Conservation (phyloP, 2,888 invertebrate genomes). For the Ellobium chinense region DNA sequence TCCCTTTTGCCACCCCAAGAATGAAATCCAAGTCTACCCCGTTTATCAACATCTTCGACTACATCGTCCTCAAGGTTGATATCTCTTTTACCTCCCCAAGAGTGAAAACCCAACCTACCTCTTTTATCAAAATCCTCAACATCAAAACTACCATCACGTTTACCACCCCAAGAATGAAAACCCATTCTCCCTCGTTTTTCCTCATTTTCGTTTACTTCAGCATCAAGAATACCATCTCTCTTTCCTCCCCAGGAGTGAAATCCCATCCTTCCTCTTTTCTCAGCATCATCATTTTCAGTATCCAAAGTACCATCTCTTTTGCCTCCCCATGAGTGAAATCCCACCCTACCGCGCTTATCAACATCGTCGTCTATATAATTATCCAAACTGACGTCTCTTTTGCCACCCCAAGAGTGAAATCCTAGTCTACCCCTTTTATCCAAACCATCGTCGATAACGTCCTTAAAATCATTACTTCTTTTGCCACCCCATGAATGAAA, state of each 20-base stretch:
- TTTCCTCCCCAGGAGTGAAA: constrained; percentile 23
- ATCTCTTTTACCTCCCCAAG: constrained; percentile 19
- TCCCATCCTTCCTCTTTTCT: background rate
- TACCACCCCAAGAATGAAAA: constrained; percentile 28
- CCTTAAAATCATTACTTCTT: background rate
- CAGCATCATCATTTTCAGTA: background rate
- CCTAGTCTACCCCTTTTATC: constrained; percentile 1
- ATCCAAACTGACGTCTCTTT: background rate
- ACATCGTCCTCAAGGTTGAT: background rate
- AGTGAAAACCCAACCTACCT: background rate
- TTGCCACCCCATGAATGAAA: background rate
- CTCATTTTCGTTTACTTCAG: background rate
- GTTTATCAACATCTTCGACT: background rate
- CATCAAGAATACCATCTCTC: background rate
- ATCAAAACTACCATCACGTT: background rate
- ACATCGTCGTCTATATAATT: background rate
- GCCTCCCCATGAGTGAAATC: background rate
- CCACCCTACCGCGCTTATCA: background rate
- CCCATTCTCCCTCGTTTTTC: background rate
- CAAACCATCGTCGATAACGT: background rate
- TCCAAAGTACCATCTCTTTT: background rate
- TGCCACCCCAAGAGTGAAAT: constrained; percentile 16
- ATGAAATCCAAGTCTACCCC: background rate
- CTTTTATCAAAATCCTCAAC: background rate
- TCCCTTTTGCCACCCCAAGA: constrained; percentile 17